A percentile compares a stretch with the other conserved stretches of the same genome.
These are phyloP conservation scores for Geopemphigus sp. DNA, from an alignment of 1,140 invertebrate genomes.

Conservation along the genomic window DNA sequence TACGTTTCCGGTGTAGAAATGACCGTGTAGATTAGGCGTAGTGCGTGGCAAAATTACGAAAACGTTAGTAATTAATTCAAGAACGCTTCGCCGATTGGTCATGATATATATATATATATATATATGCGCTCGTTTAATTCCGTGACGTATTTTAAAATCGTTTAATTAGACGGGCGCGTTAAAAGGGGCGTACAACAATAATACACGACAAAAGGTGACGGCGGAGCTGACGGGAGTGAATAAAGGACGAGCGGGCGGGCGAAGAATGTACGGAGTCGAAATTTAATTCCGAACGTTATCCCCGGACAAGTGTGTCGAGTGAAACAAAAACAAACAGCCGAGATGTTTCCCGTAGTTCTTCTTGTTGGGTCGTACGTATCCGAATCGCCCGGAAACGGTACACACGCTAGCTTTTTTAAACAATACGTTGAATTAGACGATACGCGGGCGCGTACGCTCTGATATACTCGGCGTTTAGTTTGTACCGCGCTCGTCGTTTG, in stretches of 20 bases:
- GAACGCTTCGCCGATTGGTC: neutral
- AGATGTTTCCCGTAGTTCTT: neutral
- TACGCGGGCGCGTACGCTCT: too few species aligned
- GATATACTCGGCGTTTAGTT: too few species aligned
- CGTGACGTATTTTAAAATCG: neutral
- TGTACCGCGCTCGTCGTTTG: too few species aligned
- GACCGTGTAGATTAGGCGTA: too few species aligned
- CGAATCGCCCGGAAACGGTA: too few species aligned
- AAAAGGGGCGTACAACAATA: neutral
- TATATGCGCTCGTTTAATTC: neutral
- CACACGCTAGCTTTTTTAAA: too few species aligned
- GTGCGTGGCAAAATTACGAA: too few species aligned
- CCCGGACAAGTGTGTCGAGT: neutral
- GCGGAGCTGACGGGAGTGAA: neutral
- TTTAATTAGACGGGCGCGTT: neutral
- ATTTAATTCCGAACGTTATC: conserved; percentile 6
- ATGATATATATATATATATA: too few species aligned
- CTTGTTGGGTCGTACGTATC: too few species aligned
- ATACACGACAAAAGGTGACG: neutral
- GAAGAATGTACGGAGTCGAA: neutral
- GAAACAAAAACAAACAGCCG: neutral
- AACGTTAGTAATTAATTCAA: neutral
- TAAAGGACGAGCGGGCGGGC: too few species aligned
- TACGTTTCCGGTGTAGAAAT: too few species aligned
- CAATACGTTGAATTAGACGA: too few species aligned